Evolutionary conservation across 2,797 vertebrate species (phyloP).

Genomic region (Rhinogobio ventralis): DNA sequence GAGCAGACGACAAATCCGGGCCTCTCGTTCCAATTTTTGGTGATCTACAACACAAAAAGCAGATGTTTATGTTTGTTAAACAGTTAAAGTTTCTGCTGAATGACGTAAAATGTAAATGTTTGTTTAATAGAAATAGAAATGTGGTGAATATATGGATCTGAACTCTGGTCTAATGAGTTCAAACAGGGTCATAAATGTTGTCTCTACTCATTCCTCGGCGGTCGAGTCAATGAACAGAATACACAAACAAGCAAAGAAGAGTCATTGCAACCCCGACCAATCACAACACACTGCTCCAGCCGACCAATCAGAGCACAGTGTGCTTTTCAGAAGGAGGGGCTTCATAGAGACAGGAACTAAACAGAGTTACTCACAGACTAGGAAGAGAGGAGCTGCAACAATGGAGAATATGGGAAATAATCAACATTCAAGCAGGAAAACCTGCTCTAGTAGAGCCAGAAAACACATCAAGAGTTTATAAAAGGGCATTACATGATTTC

Average conservation of each 20-base stretch:
- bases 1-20: slow-evolving; percentile 94
- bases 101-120: background rate
- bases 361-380: no score
- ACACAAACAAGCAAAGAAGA: background rate
- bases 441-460: no score
- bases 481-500: no score
- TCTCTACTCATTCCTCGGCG: background rate
- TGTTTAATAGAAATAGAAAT: background rate
- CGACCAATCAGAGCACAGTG: no score
- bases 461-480: no score
- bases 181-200: background rate
- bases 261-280: background rate
- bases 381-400: no score
- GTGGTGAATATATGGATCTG: background rate
- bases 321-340: no score
- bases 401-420: no score
- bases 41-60: slow-evolving; percentile 64
- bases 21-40: slow-evolving; percentile 92
- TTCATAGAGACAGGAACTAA: no score
- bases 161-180: background rate
- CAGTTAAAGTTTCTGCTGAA: background rate
- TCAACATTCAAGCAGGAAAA: no score
- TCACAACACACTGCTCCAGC: no score
- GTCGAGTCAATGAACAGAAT: background rate
- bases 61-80: background rate